Evolutionary conservation across 2,113 vertebrate species (phyloP), one percentile per base, ranked within the genome.

Genomic region (Chinchilla lanigera): DNA sequence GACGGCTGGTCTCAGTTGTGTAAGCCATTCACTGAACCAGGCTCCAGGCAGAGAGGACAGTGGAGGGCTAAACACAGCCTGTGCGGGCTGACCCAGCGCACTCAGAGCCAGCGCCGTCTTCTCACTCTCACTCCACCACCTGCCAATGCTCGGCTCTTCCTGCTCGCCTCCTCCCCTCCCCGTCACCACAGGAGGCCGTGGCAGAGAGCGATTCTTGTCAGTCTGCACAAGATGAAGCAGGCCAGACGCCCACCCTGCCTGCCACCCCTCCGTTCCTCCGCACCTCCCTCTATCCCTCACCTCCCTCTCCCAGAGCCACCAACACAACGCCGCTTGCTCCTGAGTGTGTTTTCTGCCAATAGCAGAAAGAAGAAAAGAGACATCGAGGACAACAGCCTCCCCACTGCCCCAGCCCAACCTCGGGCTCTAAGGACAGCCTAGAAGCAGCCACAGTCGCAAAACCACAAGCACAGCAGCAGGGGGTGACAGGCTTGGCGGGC

Each of bases 381-480:
- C 22, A 12, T 4, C 16, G 35, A 84, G n/a, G 4, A 30, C 7
- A 20, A 82, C 81, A 50, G 82, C 61, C 50, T 58, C 81, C 5
- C 50, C 58, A 22, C 19, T 30, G n/a, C 33, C 65, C 81, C 85
- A 52, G 52, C 47, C 85, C 61, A 30, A 38, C 77, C 88, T 87
- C 7, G 2, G 33, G 61, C 35, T 47, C 41, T 78, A 86, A 84
- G 95, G 73, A 52, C 78, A 47, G 67, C 89, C 82, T 63, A 11
- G 20, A 54, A 71, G 20, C 86, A 94, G 95, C 75, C 82, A 19
- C 96, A 83, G 86, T 73, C 63, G 22, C 3, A 4, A 96, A 93
- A 88, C 92, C 93, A 33, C 90, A 90, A 85, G 44, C 24, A 60
- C 33, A 38, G 16, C 86, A 47, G 86, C 69, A 35, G 60, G 84